A percentile compares a stretch with the other conserved stretches of the same genome.
These are phyloP conservation scores for Tenebrio molitor DNA, from an alignment of 1,140 invertebrate species.

Conservation along the genomic window DNA sequence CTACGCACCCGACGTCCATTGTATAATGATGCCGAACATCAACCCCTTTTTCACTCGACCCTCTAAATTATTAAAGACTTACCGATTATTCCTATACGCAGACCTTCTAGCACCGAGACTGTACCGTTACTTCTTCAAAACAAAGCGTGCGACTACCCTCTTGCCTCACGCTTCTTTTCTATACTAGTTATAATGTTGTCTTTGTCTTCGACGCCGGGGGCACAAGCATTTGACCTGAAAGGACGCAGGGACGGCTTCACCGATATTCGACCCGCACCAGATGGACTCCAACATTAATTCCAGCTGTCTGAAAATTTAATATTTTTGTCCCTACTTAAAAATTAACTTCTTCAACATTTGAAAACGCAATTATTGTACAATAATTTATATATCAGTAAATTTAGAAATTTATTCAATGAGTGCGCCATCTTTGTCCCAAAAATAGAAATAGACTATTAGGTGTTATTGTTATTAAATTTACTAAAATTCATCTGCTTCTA, in stretches of 20 bases:
- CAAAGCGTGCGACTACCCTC: conserved; percentile 17
- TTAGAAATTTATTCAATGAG: too few species aligned
- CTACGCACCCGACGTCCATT: neutral
- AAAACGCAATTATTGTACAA: too few species aligned
- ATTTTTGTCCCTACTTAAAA: too few species aligned
- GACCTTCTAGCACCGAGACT: neutral
- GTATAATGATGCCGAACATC: neutral
- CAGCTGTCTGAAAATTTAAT: too few species aligned
- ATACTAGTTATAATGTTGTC: neutral
- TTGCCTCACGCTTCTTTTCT: neutral
- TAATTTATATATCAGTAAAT: too few species aligned
- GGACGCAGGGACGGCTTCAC: neutral
- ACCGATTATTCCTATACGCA: conserved; percentile 1
- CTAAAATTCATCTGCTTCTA: too few species aligned
- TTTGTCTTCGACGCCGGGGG: conserved; percentile 6
- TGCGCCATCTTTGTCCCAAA: too few species aligned
- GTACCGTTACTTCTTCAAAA: conserved; percentile 21
- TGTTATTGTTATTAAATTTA: too few species aligned
- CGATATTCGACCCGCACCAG: neutral
- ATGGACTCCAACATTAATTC: too few species aligned
- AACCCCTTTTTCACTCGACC: neutral
- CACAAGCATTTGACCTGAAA: conserved; percentile 24
- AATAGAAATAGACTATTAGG: too few species aligned
- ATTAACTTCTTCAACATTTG: too few species aligned
- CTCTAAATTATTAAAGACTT: conserved; percentile 9